Evolutionary conservation across 2,888 invertebrate species (phyloP), one percentile per base, ranked within the genome.

Genomic region (Mylabris sibirica): DNA sequence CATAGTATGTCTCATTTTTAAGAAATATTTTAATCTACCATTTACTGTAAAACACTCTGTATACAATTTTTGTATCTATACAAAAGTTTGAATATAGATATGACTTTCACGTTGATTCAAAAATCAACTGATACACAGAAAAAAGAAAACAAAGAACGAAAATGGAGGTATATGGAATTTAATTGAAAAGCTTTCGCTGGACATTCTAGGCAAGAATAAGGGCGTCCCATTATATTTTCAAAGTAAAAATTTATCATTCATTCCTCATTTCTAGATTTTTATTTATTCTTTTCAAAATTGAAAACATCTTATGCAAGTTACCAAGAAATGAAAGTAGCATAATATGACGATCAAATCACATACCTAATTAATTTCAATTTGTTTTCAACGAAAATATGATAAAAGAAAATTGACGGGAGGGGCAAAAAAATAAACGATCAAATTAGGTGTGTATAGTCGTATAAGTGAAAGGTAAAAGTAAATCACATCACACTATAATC

Each of bases 391-490:
- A 49, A 49, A 20, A 49, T 20, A 9, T 9, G 1, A 9, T 3
- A 11, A 35, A n/a, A 3, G 30, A 30, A 30, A 30, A 30, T 30
- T 8, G 30, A 30, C 30, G 4, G 5, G 30, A 30, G 38, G 12
- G 38, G 38, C 41, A 22, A 53, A 57, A 24, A 57, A 11, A 24
- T 24, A 57, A 57, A 12, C 14, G 41, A 41, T 14, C 5, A 44
- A 12, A 38, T 8, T 49, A n/a, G 57, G 57, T 24, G 57, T 57
- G 57, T 57, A 11, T 9, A 1, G 24, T 57, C 57, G 11, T 8
- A 6, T 9, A 24, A 24, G 57, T 57, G 57, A 57, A 57, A 57
- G 57, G 22, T 57, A 57, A 57, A 57, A 57, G 57, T 57, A 57
- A 57, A 57, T 57, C 57, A 57, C 57, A 49, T 49, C 49, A 20